Conservation (phyloP, 1,140 invertebrate genomes). For the Bombus sylvicola region DNA sequence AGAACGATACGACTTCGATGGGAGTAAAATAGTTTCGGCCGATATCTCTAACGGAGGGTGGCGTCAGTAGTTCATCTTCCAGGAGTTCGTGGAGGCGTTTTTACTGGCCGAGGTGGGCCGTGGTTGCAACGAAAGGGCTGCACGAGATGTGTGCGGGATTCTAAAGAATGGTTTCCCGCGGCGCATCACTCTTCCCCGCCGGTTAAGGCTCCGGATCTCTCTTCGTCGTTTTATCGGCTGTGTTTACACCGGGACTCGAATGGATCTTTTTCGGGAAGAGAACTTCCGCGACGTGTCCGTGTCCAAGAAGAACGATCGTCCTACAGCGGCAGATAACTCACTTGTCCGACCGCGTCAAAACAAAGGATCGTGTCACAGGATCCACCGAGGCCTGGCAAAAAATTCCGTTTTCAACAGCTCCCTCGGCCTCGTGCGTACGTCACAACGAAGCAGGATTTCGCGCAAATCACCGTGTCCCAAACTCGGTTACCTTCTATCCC, state of each 20-base stretch:
- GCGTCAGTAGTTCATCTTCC: slow-evolving; percentile 61
- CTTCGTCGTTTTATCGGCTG: slow-evolving; percentile 73
- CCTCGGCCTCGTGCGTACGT: neutral
- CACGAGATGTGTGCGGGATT: slow-evolving; percentile 64
- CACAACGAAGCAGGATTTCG: slow-evolving; percentile 8
- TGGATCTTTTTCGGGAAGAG: slow-evolving; percentile 75
- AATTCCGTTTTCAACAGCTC: slow-evolving; percentile 35
- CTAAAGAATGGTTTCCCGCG: slow-evolving; percentile 79
- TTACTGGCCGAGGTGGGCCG: slow-evolving; percentile 67
- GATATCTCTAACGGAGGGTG: slow-evolving; percentile 29
- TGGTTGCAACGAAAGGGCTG: slow-evolving; percentile 64
- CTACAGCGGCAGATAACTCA: slow-evolving; percentile 72
- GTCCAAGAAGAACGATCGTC: slow-evolving; percentile 75
- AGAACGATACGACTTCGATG: slow-evolving; percentile 1
- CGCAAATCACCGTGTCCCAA: slow-evolving; percentile 46
- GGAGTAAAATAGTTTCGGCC: neutral
- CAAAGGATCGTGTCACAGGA: slow-evolving; percentile 67
- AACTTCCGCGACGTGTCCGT: slow-evolving; percentile 68
- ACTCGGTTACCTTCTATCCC: neutral
- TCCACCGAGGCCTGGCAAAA: slow-evolving; percentile 26
- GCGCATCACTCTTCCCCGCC: slow-evolving; percentile 77
- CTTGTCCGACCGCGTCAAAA: slow-evolving; percentile 70
- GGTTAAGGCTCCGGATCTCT: slow-evolving; percentile 59
- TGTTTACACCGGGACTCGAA: slow-evolving; percentile 74
- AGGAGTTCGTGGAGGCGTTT: slow-evolving; percentile 58